Evolutionary conservation across 2,797 vertebrate species (phyloP), one percentile per base, ranked within the genome.

Genomic region (Syndactyla subalaris): DNA sequence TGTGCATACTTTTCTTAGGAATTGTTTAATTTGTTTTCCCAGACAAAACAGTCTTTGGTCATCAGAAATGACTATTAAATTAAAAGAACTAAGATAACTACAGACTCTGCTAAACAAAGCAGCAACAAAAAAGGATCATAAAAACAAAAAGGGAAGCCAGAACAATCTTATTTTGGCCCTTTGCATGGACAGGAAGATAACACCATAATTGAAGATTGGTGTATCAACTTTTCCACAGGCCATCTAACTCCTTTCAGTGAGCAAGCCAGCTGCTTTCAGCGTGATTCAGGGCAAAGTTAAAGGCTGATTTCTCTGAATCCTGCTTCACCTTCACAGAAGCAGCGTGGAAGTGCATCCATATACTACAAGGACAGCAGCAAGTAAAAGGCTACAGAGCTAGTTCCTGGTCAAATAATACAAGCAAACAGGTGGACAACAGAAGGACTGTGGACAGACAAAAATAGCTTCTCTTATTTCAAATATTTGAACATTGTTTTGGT

Each of bases 181-280:
- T 85, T 81, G 65, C 54, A 27, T 39, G 38, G 61, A 91, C 92
- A 95, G 84, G 66, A 96, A 95, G 85, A 93, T 29, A 85, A 63
- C 48, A 62, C n/a, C 67, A 27, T 57, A 71, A 94, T 18, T 80
- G 62, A 88, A 94, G 62, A 72, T 0, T 39, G 29, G 45, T 46
- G 46, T 59, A 88, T 88, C 78, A 88, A 39, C 38, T 85, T 96
- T 93, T 92, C 87, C 14, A 0, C 23, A 59, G 57, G 34, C n/a
- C 67, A 82, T 30, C 29, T 59, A 55, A 41, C 29, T 57, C 34
- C 52, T 74, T 52, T 61, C 57, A 46, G 65, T 5, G 26, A 87
- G 59, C 61, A 62, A 92, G 72, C 54, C 91, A 92, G 43, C 30
- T 85, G 61, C 58, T 84, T 86, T 79, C 51, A 61, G 85, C 0